A percentile compares a stretch with the other conserved stretches of the same genome.
Conservation (phyloP, 2,113 vertebrate species). For the Thamnaconus septentrionalis region DNA sequence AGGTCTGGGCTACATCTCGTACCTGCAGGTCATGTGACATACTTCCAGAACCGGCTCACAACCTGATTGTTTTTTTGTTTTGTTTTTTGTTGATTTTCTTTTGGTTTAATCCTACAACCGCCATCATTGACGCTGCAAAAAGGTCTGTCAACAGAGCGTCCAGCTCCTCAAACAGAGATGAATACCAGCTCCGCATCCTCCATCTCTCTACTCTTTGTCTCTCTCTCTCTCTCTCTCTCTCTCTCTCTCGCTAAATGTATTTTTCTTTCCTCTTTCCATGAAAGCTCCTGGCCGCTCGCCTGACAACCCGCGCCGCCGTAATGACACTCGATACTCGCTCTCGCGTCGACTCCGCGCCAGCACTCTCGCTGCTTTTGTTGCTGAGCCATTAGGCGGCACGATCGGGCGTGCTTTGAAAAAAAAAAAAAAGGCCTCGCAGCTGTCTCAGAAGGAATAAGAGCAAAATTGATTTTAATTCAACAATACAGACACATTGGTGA, state of each 20-base stretch:
- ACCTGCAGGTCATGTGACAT: background rate
- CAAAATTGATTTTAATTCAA: constrained; percentile 31
- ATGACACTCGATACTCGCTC: constrained; percentile 54
- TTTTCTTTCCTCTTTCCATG: constrained; percentile 30
- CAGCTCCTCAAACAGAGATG: constrained; percentile 27
- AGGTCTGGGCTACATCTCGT: background rate
- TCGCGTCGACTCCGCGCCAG: constrained; percentile 45
- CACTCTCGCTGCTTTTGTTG: constrained; percentile 50
- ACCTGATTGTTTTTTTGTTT: no score
- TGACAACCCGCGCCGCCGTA: constrained; percentile 20
- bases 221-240: background rate
- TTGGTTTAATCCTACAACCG: no score
- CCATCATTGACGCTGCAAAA: background rate
- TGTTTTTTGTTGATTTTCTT: no score
- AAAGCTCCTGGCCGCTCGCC: constrained; percentile 30
- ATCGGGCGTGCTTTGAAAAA: constrained; percentile 18
- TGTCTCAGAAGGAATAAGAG: constrained; percentile 20
- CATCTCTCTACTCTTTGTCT: no score
- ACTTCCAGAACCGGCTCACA: background rate
- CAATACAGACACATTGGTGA: constrained; percentile 3
- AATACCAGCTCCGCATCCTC: constrained; percentile 15
- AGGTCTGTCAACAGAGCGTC: constrained; percentile 44
- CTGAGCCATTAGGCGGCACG: constrained; percentile 35
- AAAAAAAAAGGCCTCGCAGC: constrained; percentile 16
- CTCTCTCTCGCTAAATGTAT: constrained; percentile 34